Evolutionary conservation across 2,113 vertebrate species (phyloP).

Genomic region (Sinocyclocheilus maitianheensis): DNA sequence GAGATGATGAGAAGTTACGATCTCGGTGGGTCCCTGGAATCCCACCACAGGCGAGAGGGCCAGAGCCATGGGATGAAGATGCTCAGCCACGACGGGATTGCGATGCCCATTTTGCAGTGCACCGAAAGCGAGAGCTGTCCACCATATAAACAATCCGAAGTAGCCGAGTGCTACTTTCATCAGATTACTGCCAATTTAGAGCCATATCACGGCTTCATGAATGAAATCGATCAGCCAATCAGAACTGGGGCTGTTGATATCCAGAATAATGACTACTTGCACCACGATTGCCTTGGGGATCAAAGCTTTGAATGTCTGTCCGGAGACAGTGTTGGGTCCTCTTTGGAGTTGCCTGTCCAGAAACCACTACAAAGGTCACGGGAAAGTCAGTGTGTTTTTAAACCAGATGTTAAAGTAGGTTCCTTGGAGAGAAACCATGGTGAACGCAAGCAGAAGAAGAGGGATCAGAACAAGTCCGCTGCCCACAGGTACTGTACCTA

Average conservation of each 20-base stretch:
- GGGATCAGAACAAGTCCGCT: constrained; percentile 92
- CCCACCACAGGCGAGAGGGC: constrained; percentile 76
- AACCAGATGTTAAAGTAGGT: constrained; percentile 66
- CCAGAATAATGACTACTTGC: constrained; percentile 77
- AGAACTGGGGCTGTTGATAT: constrained; percentile 73
- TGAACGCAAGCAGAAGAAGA: constrained; percentile 91
- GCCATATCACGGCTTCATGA: constrained; percentile 80
- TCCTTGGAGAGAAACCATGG: constrained; percentile 62
- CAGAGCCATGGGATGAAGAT: constrained; percentile 76
- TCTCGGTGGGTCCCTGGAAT: constrained; percentile 70
- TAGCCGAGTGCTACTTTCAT: constrained; percentile 72
- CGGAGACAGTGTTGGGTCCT: constrained; percentile 72
- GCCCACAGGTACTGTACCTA: constrained; percentile 79
- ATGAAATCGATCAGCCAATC: constrained; percentile 72
- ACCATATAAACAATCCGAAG: constrained; percentile 74
- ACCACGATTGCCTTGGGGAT: constrained; percentile 82
- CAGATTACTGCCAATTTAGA: constrained; percentile 73
- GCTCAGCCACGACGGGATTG: constrained; percentile 72
- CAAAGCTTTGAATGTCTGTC: constrained; percentile 79
- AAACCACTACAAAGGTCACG: constrained; percentile 74
- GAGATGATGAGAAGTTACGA: constrained; percentile 78
- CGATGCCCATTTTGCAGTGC: constrained; percentile 73
- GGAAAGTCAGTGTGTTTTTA: constrained; percentile 72
- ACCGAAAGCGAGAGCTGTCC: constrained; percentile 72
- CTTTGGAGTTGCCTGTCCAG: constrained; percentile 71